Evolutionary conservation across 2,888 invertebrate genomes (phyloP), one percentile per base, ranked within the genome.

Genomic region (Scaptomyza flava): DNA sequence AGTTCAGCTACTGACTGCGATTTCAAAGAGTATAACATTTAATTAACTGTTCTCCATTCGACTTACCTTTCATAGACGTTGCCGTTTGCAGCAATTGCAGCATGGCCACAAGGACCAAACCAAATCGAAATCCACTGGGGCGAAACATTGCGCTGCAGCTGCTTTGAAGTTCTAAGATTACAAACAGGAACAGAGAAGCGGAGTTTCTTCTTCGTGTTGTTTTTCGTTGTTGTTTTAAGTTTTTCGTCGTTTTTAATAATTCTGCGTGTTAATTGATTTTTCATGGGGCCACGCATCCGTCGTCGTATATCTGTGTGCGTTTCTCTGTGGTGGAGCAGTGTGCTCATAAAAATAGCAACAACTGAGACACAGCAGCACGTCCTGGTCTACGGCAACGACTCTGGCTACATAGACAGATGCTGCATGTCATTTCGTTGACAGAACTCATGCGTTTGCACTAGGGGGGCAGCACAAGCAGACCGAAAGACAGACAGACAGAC

Each of bases 251-350:
- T 86, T 79, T 83, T 88, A 83, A 83, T 85, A 89, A 79, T 85
- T 85, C 76, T 72, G 85, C 83, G 89, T 85, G 89, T 87, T 88
- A 87, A 87, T 87, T 89, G 87, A 87, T 88, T 88, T 82, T 88
- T 84, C 82, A 82, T 85, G 84, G 85, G 85, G 85, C 82, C 83
- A 86, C 82, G 86, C 86, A 86, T 83, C 82, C 86, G 82, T 86
- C 81, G 75, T 81, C 77, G 36, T 50, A 36, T 36, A 20, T 36
- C 20, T 20, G 11, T 17, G 17, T 17, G 17, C 17, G 17, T 36
- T 36, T 31, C 14, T 36, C 9, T 50, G 34, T 23, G n/a, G 47
- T 48, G 48, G 64, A 51, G 46, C 66, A 51, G 61, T 63, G 62
- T 50, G 63, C 70, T 80, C 85, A 87, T 79, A 85, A 77, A 87